Percentiles rank a stretch among this genome's conserved stretches.
Evolutionary conservation across 2,797 vertebrate genomes (phyloP).

Genomic region (Protonibea diacanthus): DNA sequence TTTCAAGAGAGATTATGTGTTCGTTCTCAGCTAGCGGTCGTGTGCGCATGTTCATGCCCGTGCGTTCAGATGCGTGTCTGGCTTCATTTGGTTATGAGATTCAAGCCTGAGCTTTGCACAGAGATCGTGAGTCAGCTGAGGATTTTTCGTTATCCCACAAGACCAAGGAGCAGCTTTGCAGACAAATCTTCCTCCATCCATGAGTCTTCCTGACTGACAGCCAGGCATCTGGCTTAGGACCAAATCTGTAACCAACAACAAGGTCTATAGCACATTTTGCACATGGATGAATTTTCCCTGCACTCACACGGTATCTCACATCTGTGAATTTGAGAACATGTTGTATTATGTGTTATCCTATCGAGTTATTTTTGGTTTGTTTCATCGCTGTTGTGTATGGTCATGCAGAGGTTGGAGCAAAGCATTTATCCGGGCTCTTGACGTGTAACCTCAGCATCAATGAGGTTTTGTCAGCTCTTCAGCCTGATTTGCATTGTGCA

Average conservation of each 20-base stretch:
- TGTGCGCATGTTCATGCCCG: conserved; percentile 19
- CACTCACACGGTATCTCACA: background rate
- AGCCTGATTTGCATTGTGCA: conserved; percentile 1
- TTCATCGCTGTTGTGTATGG: conserved; percentile 12
- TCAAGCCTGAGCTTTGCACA: conserved; percentile 50
- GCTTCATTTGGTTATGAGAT: conserved; percentile 65
- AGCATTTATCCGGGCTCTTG: conserved; percentile 15
- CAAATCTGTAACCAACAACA: conserved; percentile 67
- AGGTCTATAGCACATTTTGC: conserved; percentile 32
- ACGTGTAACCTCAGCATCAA: conserved; percentile 32
- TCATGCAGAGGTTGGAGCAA: background rate
- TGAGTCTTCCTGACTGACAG: conserved; percentile 77
- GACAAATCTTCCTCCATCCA: conserved; percentile 75
- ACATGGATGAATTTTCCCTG: conserved; percentile 32
- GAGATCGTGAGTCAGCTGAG: conserved; percentile 65
- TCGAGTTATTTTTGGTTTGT: conserved; percentile 19
- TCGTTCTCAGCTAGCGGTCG: conserved; percentile 22
- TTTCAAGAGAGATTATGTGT: conserved; percentile 65
- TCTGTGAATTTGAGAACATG: conserved; percentile 30
- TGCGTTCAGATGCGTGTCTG: conserved; percentile 26
- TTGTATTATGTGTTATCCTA: background rate
- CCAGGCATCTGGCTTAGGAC: conserved; percentile 49
- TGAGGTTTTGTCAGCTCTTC: conserved; percentile 24
- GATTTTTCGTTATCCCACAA: conserved; percentile 74
- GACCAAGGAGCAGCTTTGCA: conserved; percentile 73